phyloP scores from a whole-genome alignment of 2,888 invertebrate species.

The Lymantria dispar region DNA sequence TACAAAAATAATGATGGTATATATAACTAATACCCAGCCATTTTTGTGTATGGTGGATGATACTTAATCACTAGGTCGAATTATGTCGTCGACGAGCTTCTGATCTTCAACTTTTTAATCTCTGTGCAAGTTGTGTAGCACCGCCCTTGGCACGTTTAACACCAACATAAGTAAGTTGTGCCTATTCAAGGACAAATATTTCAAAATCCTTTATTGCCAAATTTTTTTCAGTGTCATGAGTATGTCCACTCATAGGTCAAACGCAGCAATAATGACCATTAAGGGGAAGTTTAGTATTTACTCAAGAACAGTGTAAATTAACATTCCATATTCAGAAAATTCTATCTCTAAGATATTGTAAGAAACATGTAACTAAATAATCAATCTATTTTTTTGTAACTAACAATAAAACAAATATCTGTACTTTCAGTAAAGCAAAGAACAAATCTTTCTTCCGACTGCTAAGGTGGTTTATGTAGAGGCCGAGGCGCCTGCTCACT shows the following conservation, averaged over 20 bases:
- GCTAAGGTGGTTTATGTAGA: slow-evolving; percentile 61
- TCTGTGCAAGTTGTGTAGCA: neutral
- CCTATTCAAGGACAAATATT: too few species aligned
- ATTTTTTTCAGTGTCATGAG: too few species aligned
- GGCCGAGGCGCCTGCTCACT: slow-evolving; percentile 62
- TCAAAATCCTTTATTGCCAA: too few species aligned
- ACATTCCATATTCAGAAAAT: too few species aligned
- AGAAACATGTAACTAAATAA: too few species aligned
- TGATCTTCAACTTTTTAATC: slow-evolving; percentile 19
- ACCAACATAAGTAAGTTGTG: neutral
- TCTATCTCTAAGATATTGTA: too few species aligned
- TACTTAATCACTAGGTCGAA: neutral
- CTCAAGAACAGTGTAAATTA: too few species aligned
- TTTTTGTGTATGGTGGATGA: neutral
- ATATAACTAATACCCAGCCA: neutral
- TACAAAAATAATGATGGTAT: too few species aligned
- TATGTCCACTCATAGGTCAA: neutral
- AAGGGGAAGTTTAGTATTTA: neutral
- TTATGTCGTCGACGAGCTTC: neutral
- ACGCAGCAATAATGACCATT: neutral
- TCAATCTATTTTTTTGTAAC: slow-evolving; percentile 10
- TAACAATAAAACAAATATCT: slow-evolving; percentile 10
- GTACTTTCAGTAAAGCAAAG: too few species aligned
- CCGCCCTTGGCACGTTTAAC: neutral
- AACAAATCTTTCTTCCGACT: slow-evolving; percentile 42